Evolutionary conservation across 2,797 vertebrate species (phyloP), one percentile per base, ranked within the genome.

Genomic region (Sciurus vulgaris): DNA sequence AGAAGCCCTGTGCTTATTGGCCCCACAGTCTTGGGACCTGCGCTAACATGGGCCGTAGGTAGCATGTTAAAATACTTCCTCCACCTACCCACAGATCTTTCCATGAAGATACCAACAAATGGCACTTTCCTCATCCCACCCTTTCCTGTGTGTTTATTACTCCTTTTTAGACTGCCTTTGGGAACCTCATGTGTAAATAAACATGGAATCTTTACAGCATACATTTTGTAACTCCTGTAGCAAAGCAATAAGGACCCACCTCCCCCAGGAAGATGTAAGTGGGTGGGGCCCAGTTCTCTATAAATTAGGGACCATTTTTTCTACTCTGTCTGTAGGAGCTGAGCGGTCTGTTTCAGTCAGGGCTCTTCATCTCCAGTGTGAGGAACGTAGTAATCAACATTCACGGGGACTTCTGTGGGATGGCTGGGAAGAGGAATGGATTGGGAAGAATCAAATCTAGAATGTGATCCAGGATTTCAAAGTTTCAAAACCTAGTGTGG

Each of bases 21-120:
- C 35, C 33, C 70, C 77, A 44, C 3, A 17, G 35, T 54, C 35
- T 63, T 41, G 8, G 73, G 51, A 89, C 30, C 26, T 49, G 28
- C 49, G 74, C 28, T 8, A 72, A 26, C 22, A 10, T 13, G 69
- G 44, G 72, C 54, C 47, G 18, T 72, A 81, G 84, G 38, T 13
- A 73, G 17, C 51, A 20, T 67, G 24, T 67, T 83, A 70, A 94
- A 96, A 54, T n/a, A 69, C 26, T 82, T 65, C 59, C 47, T 85
- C 30, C 73, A 69, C 13, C 59, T n/a, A 18, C 51, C 56, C n/a
- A 28, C 11, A 41, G n/a, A 63, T 30, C 44, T 91, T 81, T 69
- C 47, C 33, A 78, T 83, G 56, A 56, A 93, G 69, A 78, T 69
- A 8, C 0, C 49, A 72, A 70, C 17, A 28, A 86, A 47, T 26